phyloP scores from a whole-genome alignment of 2,888 invertebrate species.

The Eulithis prunata region DNA sequence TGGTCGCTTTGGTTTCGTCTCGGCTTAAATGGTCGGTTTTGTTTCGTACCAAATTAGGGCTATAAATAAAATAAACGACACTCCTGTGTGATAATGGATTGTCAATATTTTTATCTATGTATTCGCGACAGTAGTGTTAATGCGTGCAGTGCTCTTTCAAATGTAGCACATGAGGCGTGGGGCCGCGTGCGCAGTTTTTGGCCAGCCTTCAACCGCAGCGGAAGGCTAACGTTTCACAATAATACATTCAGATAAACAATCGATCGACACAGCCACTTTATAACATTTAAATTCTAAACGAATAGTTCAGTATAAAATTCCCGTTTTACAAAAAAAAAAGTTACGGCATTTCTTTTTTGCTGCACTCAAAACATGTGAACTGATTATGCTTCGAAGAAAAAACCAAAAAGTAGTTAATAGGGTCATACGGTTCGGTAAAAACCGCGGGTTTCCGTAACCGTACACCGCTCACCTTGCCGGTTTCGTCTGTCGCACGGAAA shows the following conservation, averaged over 20 bases:
- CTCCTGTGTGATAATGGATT: constrained; percentile 40
- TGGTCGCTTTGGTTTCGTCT: constrained; percentile 44
- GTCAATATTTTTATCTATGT: constrained; percentile 57
- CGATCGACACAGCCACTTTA: constrained; percentile 53
- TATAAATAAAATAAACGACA: constrained; percentile 40
- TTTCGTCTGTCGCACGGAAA: constrained; percentile 68
- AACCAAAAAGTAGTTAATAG: constrained; percentile 74
- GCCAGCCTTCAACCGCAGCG: constrained; percentile 76
- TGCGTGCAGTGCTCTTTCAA: constrained; percentile 61
- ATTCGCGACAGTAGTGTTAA: constrained; percentile 49
- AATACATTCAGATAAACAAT: constrained; percentile 56
- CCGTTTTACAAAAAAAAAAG: constrained; percentile 33
- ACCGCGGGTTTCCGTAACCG: constrained; percentile 79
- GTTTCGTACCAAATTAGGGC: constrained; percentile 43
- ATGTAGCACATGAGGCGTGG: constrained; percentile 59
- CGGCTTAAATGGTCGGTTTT: constrained; percentile 35
- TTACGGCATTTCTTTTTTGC: constrained; percentile 44
- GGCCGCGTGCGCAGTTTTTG: constrained; percentile 63
- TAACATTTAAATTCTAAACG: not conserved
- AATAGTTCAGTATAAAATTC: constrained; percentile 21
- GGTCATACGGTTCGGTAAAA: constrained; percentile 70
- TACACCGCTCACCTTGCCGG: constrained; percentile 78
- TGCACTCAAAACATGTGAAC: constrained; percentile 61
- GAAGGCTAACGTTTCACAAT: constrained; percentile 79
- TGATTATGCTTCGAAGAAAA: constrained; percentile 61